Evolutionary conservation across 2,797 vertebrate species (phyloP), one percentile per base, ranked within the genome.

Genomic region (Enteromius anoplus): DNA sequence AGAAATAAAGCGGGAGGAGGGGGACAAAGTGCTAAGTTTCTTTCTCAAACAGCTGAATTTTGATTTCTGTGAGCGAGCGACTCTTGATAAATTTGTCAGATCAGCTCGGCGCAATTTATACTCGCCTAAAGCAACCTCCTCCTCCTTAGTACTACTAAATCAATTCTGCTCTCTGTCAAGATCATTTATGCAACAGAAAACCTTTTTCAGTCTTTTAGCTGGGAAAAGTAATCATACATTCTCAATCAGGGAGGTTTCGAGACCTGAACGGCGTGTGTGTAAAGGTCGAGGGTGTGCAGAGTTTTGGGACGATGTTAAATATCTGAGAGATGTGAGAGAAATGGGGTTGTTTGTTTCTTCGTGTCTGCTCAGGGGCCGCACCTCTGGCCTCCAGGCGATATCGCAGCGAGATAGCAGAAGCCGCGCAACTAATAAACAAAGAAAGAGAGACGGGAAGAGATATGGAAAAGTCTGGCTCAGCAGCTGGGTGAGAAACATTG

Each of bases 81-180:
- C 92, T 92, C 89, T 89, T 91, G 92, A 93, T 92, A 87, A 89
- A 91, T 88, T 92, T 91, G 91, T 92, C 91, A 91, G 91, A 93
- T 94, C 90, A 92, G 90, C 89, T 88, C 85, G 71, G 81, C 86
- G 89, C 90, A 92, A 92, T 93, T 93, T 90, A 93, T 80, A 90
- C 87, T 90, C 0, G 90, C 92, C 92, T 89, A 49, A 85, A 88
- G 88, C 85, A 9, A 83, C 49, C 81, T 90, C 90, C 91, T 88
- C 15, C 68, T 81, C 62, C 88, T 86, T 85, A 89, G 90, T 91
- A 93, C 91, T 91, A 93, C 92, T 92, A 91, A 92, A 90, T 90
- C 88, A 87, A 87, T 87, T 73, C 60, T 64, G 37, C 37, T 51
- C 75, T 75, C 80, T 75, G 73, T 89, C 89, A 87, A 83, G 88